Evolutionary conservation across 2,797 vertebrate species (phyloP), one percentile per base, ranked within the genome.

Genomic region (Smutsia gigantea): DNA sequence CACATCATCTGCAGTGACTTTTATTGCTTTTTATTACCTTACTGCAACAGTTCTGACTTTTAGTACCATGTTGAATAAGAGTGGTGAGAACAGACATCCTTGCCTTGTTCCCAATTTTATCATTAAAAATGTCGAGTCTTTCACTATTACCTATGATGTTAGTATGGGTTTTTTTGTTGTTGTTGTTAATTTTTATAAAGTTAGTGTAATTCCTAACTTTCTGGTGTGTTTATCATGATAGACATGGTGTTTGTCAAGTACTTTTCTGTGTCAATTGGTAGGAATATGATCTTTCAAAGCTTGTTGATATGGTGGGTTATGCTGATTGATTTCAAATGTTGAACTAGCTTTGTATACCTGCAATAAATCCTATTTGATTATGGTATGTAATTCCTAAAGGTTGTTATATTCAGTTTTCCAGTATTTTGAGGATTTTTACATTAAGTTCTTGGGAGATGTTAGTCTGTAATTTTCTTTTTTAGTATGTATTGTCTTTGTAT

Each of bases 241-340:
- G 42, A 82, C 85, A 18, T 94, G 74, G 53, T 17, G 55, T 63
- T 81, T 92, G 25, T 86, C 23, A 85, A 27, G 89, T 51, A 51
- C 6, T 86, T 92, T 89, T 57, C 37, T 75, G 2, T 71, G 39
- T 84, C 37, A 64, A 2, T 77, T 82, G n/a, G 42, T 75, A 68
- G 51, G 19, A 34, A 42, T 75, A 57, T 75, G 19, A 31, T 71
- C 27, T 69, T 89, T 59, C 37, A 69, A 66, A 88, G 42, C 12
- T 93, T 78, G 72, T 78, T 87, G 37, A 53, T 84, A 61, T 55
- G 51, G 61, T 93, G 31, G n/a, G 9, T 85, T 78, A 63, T 63
- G 15, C 69, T 75, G 85, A 69, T 86, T 61, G 66, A 90, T 97
- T 92, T 82, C 31, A 77, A 69, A 77, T 86, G n/a, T 51, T 34